Conservation (phyloP, 2,113 vertebrate species). For the Pseudolaguvia tuberculata region DNA sequence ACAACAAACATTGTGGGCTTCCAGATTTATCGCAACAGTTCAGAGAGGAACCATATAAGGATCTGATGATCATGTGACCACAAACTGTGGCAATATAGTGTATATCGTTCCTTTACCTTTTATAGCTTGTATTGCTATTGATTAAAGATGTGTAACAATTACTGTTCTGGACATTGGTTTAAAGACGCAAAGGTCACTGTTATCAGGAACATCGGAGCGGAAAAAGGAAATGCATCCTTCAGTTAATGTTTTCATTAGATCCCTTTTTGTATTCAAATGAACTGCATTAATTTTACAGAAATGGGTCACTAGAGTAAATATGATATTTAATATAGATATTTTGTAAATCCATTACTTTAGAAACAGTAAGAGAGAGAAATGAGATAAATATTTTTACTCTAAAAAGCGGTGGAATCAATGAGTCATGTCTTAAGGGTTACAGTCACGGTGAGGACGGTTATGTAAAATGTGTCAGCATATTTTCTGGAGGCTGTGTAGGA, state of each 20-base stretch:
- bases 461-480: not conserved
- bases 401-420: not conserved
- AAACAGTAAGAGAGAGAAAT: not conserved
- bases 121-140: not conserved
- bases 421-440: not conserved
- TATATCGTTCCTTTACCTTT: not conserved
- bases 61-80: too few species aligned
- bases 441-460: not conserved
- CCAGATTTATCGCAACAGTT: too few species aligned
- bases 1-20: too few species aligned
- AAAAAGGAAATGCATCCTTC: constrained; percentile 24
- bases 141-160: not conserved
- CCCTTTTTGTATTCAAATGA: not conserved
- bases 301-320: not conserved
- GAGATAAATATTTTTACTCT: not conserved
- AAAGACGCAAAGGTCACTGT: not conserved
- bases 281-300: not conserved
- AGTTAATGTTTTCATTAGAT: constrained; percentile 7
- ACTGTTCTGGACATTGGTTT: not conserved
- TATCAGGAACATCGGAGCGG: constrained; percentile 15
- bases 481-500: not conserved
- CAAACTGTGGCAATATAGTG: too few species aligned
- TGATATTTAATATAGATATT: not conserved
- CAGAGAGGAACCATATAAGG: too few species aligned
- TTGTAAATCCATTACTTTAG: not conserved